phyloP scores from a whole-genome alignment of 2,113 vertebrate genomes.

The Syngnathus floridae region DNA sequence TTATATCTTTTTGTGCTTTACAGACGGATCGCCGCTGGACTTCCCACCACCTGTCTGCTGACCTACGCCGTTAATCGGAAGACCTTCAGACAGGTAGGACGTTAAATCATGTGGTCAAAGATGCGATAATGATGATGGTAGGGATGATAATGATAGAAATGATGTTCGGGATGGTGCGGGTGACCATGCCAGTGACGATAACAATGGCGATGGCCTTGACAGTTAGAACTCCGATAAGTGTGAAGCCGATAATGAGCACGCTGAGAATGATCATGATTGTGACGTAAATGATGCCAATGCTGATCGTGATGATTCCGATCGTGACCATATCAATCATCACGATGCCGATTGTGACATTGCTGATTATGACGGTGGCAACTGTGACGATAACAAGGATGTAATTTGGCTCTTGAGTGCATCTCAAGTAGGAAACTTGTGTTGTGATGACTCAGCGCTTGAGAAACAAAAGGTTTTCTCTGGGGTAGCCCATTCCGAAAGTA shows the following conservation, averaged over 20 bases:
- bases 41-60: background rate
- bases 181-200: too few relatives aligned
- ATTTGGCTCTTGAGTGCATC: too few relatives aligned
- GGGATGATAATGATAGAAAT: background rate
- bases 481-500: background rate
- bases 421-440: background rate
- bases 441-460: slow-evolving; percentile 10
- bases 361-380: background rate
- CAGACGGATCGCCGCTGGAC: slow-evolving; percentile 12
- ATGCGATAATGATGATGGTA: background rate
- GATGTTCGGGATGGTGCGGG: too few relatives aligned
- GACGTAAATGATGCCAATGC: too few relatives aligned
- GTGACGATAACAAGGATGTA: background rate
- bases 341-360: background rate
- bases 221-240: too few relatives aligned
- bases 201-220: too few relatives aligned
- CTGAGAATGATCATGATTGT: too few relatives aligned
- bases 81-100: slow-evolving; percentile 1
- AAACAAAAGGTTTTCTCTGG: slow-evolving; percentile 23
- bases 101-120: background rate
- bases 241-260: too few relatives aligned
- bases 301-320: background rate
- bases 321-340: background rate
- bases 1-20: slow-evolving; percentile 13
- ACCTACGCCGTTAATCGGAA: background rate